phyloP scores from a whole-genome alignment of 2,113 vertebrate species.

The Myrmecophaga tridactyla region DNA sequence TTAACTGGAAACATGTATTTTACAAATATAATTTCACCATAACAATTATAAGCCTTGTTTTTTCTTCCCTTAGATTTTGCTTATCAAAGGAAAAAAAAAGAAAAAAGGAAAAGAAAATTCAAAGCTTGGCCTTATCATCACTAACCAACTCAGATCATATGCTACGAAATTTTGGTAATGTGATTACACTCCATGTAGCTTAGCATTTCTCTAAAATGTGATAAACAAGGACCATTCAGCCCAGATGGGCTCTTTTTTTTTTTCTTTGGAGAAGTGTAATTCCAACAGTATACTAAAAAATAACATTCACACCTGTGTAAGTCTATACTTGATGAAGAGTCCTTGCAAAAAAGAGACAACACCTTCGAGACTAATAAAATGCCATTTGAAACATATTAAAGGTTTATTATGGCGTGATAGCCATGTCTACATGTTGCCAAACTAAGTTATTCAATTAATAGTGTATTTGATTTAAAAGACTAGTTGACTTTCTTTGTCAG shows the following conservation, averaged over 20 bases:
- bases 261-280: not conserved
- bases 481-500: slow-evolving; percentile 6
- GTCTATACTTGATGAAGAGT: not conserved
- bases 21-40: not conserved
- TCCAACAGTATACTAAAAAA: not conserved
- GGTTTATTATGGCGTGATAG: not conserved
- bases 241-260: not conserved
- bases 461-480: not conserved
- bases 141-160: not conserved
- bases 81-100: not conserved
- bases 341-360: not conserved
- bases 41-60: not conserved
- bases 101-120: not conserved
- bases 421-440: not conserved
- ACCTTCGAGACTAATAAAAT: slow-evolving; percentile 3
- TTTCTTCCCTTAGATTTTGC: not conserved
- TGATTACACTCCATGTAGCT: not conserved
- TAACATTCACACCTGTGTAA: not conserved
- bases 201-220: not conserved
- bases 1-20: slow-evolving; percentile 41
- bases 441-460: not conserved
- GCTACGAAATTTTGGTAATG: not conserved
- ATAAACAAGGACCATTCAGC: not conserved
- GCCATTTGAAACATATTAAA: not conserved
- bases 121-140: not conserved